A percentile compares a stretch with the other conserved stretches of the same genome.
These are phyloP conservation scores for Lysandra coridon DNA, from an alignment of 2,888 invertebrate genomes.

Conservation along the genomic window DNA sequence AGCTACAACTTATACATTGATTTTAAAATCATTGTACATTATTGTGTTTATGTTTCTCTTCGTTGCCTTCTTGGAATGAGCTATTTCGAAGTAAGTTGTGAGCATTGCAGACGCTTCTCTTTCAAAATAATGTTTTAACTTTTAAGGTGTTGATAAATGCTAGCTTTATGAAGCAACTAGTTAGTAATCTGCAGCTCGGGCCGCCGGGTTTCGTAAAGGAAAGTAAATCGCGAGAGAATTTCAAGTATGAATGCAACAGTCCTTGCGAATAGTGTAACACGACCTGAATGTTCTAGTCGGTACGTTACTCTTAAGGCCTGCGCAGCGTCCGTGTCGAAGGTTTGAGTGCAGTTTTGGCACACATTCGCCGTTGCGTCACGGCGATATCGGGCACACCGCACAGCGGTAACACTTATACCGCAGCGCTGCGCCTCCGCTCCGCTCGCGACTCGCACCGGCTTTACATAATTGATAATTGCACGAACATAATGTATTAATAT, in stretches of 20 bases:
- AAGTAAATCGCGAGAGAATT: constrained; percentile 12
- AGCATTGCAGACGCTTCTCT: background rate
- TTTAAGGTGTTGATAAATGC: background rate
- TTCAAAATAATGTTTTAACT: background rate
- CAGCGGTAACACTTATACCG: constrained; percentile 76
- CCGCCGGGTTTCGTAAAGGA: background rate
- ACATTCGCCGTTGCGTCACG: constrained; percentile 74
- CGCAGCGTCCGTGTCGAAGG: constrained; percentile 51
- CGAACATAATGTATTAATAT: constrained; percentile 67
- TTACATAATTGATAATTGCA: constrained; percentile 68
- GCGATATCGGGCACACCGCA: constrained; percentile 62
- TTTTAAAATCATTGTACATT: background rate
- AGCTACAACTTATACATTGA: background rate
- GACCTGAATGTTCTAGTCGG: constrained; percentile 31
- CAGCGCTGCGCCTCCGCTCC: constrained; percentile 36
- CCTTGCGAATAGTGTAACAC: constrained; percentile 20
- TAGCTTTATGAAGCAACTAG: background rate
- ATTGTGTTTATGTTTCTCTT: background rate
- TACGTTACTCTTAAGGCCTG: constrained; percentile 45
- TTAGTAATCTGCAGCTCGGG: background rate
- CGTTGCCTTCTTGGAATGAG: background rate
- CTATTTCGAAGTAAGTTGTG: background rate
- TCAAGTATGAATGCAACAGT: constrained; percentile 10
- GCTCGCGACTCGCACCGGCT: constrained; percentile 48
- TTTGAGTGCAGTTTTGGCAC: constrained; percentile 76